Percentiles rank a stretch among this genome's conserved stretches.
Evolutionary conservation across 2,888 invertebrate species (phyloP).

Genomic region (Mactromeris polynyma): DNA sequence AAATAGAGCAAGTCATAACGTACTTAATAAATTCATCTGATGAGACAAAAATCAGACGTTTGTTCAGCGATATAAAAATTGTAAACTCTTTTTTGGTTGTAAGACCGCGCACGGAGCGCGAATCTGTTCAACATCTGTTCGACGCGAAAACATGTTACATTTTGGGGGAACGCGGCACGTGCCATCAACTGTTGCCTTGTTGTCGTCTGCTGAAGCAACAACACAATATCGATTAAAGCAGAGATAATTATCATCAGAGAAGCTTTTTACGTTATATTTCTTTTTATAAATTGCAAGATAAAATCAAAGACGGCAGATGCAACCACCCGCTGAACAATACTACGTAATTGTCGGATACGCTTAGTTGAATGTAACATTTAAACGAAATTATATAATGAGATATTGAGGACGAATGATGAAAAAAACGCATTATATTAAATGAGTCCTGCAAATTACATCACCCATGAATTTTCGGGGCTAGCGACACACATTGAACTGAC

Average conservation of each 20-base stretch:
- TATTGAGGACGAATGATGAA: background rate
- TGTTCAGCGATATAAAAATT: background rate
- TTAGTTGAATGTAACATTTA: background rate
- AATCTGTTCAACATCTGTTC: conserved; percentile 18
- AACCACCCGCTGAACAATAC: background rate
- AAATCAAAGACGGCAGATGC: conserved; percentile 21
- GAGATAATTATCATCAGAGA: conserved; percentile 25
- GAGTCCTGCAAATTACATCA: background rate
- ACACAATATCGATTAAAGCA: conserved; percentile 3
- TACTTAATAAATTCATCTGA: background rate
- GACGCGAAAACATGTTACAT: conserved; percentile 1
- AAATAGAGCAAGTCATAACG: background rate
- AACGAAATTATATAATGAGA: background rate
- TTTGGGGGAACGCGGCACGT: conserved; percentile 16
- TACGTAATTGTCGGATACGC: conserved; percentile 16
- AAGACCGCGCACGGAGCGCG: background rate
- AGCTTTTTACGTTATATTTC: background rate
- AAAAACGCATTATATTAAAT: background rate
- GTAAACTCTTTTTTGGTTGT: background rate
- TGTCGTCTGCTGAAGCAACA: conserved; percentile 24
- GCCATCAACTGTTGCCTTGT: conserved; percentile 28
- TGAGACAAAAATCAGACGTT: conserved; percentile 3
- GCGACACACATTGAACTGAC: too few relatives aligned
- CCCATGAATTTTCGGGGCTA: background rate
- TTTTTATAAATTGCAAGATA: background rate